Conservation (phyloP, 2,113 vertebrate species). For the Peromyscus leucopus region DNA sequence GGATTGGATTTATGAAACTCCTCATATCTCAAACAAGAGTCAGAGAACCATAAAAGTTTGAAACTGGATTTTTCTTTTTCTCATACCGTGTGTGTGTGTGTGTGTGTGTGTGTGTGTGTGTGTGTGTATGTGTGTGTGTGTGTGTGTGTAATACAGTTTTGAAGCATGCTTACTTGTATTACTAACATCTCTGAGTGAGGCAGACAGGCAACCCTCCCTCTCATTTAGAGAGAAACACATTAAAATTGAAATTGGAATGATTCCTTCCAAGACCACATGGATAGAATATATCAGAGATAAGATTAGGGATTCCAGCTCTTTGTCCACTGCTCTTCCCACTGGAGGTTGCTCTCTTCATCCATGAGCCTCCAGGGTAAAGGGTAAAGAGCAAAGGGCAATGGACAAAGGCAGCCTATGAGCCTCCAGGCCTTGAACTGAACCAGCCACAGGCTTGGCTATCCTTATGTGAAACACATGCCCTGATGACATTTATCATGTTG, state of each 20-base stretch:
- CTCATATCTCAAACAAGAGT: conserved; percentile 71
- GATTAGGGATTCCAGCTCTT: background rate
- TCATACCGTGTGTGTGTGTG: background rate
- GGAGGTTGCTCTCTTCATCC: background rate
- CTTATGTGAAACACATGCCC: conserved; percentile 37
- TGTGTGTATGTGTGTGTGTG: background rate
- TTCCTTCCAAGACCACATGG: background rate
- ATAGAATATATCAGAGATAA: background rate
- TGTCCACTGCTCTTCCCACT: background rate
- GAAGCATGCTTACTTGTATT: background rate
- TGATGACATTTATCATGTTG: conserved; percentile 74
- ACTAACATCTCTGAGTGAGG: background rate
- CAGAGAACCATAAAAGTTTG: conserved; percentile 68
- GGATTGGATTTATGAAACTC: conserved; percentile 72
- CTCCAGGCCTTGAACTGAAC: background rate
- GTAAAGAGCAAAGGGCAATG: conserved; percentile 28
- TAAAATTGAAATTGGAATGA: conserved; percentile 6
- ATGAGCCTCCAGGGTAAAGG: background rate
- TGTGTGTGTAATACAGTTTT: background rate
- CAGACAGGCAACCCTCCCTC: background rate
- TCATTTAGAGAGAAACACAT: conserved; percentile 17
- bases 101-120: background rate
- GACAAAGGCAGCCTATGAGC: background rate
- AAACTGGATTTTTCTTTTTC: conserved; percentile 61
- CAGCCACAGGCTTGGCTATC: background rate